phyloP scores from a whole-genome alignment of 2,888 invertebrate genomes.

The Himalopsyche anomala region DNA sequence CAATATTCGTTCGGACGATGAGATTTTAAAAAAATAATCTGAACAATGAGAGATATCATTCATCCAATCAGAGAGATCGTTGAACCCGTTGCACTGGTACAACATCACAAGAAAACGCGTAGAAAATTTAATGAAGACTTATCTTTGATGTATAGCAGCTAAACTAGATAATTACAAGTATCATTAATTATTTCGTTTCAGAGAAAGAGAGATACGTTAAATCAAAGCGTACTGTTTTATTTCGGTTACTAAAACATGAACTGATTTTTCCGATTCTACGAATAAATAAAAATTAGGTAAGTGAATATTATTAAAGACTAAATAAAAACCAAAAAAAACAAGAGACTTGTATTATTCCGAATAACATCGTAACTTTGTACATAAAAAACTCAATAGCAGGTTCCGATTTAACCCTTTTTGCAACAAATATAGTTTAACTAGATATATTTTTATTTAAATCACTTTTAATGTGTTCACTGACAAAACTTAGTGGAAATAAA shows the following conservation, averaged over 20 bases:
- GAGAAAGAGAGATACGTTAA: not conserved
- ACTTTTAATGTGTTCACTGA: too few species aligned
- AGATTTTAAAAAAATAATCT: conserved; percentile 24
- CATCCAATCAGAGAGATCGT: conserved; percentile 26
- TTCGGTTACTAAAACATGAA: not conserved
- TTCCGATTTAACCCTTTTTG: too few species aligned
- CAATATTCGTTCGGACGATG: conserved; percentile 34
- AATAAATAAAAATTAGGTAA: not conserved
- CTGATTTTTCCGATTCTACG: not conserved
- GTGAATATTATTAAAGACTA: too few species aligned
- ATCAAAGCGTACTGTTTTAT: not conserved
- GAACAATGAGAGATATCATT: conserved; percentile 43
- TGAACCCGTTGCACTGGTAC: conserved; percentile 35
- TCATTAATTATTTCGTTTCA: conserved; percentile 52
- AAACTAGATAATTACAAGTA: conserved; percentile 55
- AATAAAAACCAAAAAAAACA: too few species aligned
- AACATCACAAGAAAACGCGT: conserved; percentile 17
- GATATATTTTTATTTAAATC: too few species aligned
- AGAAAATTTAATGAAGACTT: conserved; percentile 42
- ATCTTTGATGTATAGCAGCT: conserved; percentile 43
- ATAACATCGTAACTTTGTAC: too few species aligned
- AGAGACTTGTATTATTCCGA: too few species aligned
- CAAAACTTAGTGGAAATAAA: too few species aligned
- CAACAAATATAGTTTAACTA: too few species aligned
- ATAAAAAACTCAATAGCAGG: too few species aligned